A percentile compares a stretch with the other conserved stretches of the same genome.
These are phyloP conservation scores for Lycorma delicatula DNA, from an alignment of 1,140 invertebrate genomes.

Conservation along the genomic window DNA sequence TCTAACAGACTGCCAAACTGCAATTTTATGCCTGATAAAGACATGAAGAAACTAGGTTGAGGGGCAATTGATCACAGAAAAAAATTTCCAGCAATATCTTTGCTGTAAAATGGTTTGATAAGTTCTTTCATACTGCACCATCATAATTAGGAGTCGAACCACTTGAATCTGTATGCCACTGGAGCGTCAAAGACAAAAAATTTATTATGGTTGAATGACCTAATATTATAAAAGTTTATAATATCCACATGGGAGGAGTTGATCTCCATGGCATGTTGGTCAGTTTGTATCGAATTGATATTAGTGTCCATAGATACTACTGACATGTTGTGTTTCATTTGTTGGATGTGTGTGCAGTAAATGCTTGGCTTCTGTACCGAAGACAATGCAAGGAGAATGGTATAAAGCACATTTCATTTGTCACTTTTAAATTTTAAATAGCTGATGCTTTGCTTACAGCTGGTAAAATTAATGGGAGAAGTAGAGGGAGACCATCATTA, in stretches of 20 bases:
- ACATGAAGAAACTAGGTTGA: slow-evolving; percentile 13
- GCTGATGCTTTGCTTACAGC: slow-evolving; percentile 6
- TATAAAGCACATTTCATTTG: slow-evolving; percentile 7
- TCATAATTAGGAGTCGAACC: slow-evolving; percentile 18
- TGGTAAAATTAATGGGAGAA: neutral
- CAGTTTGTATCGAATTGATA: slow-evolving; percentile 10
- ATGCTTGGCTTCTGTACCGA: slow-evolving; percentile 14
- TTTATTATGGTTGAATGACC: slow-evolving; percentile 14
- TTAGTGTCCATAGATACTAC: neutral
- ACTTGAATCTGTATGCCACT: slow-evolving; percentile 12
- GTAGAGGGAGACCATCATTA: slow-evolving; percentile 9
- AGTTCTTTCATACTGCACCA: slow-evolving; percentile 8
- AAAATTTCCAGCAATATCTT: slow-evolving; percentile 4
- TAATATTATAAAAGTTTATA: slow-evolving; percentile 19
- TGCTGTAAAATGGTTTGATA: slow-evolving; percentile 18
- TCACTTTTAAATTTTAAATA: slow-evolving; percentile 10
- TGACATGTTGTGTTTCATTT: slow-evolving; percentile 8
- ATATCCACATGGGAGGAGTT: slow-evolving; percentile 17
- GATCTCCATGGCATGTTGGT: slow-evolving; percentile 17
- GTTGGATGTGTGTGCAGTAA: slow-evolving; percentile 11
- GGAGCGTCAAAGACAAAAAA: slow-evolving; percentile 14
- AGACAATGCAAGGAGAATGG: slow-evolving; percentile 4
- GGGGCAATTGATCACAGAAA: slow-evolving; percentile 13
- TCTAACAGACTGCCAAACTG: slow-evolving; percentile 15
- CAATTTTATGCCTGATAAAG: slow-evolving; percentile 16